Evolutionary conservation across 1,140 invertebrate genomes (phyloP), one percentile per base, ranked within the genome.

Genomic region (Himalopsyche phryganea): DNA sequence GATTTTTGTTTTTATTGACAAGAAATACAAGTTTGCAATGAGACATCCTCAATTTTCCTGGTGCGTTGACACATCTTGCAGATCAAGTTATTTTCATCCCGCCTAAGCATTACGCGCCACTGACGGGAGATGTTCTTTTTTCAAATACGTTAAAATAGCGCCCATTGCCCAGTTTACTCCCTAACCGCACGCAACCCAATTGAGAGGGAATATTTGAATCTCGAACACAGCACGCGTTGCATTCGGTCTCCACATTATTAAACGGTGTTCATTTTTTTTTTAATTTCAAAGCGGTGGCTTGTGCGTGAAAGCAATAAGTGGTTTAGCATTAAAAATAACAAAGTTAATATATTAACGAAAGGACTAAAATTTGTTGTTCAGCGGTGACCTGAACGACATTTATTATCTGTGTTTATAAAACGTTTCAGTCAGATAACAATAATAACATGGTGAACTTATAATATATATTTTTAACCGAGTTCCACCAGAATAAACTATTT

Each of bases 141-240:
- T 36, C 33, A 55, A 48, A 23, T 48, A 32, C 20, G 14, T 13
- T 14, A 46, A 15, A 7, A 19, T 17, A 11, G 35, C 44, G 35
- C 40, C 36, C 53, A 41, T 19, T 49, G 28, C 17, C 17, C 40
- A 28, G 23, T 28, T 28, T 38, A 14, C 18, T 49, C 54, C 50
- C 50, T 58, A 57, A 62, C 55, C 55, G 60, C 60, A 55, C 60
- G 48, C 55, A 62, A 62, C 50, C 48, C 44, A 54, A 44, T 20
- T n/a, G 35, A 28, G 23, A 28, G 54, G 46, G 50, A 61, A 61
- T 57, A 62, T 62, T 62, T 41, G 51, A 54, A 58, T 54, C 44
- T 58, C 46, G 55, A 54, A 48, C 60, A 55, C 52, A 10, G 35
- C 33, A 28, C 14, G 14, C 15, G 45, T 28, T 42, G 17, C 17